Evolutionary conservation across 1,140 invertebrate genomes (phyloP).

Genomic region (Bombus turneri): DNA sequence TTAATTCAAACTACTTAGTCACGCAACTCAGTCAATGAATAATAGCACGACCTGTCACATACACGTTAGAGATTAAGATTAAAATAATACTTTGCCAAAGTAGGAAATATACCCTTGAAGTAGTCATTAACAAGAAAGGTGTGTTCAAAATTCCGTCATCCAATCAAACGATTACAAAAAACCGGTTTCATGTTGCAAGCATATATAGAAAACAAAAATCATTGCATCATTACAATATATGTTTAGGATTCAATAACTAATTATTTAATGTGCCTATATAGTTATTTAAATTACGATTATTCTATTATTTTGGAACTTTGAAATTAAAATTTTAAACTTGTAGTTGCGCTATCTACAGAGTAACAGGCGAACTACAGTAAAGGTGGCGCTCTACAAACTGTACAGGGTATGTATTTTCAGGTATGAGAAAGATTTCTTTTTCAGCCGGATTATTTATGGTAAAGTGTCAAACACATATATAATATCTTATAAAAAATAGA

Average conservation of each 20-base stretch:
- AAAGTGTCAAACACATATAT: not conserved
- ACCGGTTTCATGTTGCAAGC: too few species aligned
- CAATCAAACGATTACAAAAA: too few species aligned
- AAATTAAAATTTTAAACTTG: not conserved
- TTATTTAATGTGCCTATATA: not conserved
- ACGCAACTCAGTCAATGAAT: not conserved
- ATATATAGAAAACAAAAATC: not conserved
- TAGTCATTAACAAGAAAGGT: not conserved
- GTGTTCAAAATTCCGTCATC: not conserved
- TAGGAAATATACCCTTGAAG: not conserved
- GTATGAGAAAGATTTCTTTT: not conserved
- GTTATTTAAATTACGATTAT: not conserved
- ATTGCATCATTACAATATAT: not conserved
- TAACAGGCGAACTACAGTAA: not conserved
- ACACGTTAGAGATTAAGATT: too few species aligned
- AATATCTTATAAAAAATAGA: not conserved
- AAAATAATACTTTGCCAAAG: not conserved
- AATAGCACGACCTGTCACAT: accelerated
- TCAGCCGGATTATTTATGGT: not conserved
- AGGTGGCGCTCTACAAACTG: too few species aligned
- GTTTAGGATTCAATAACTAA: not conserved
- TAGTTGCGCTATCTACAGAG: not conserved
- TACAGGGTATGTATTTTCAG: not conserved
- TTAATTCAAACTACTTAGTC: not conserved
- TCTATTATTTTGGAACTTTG: too few species aligned